Base-by-base conservation (phyloP, 2,888 invertebrate genomes). In the Lasioglossum zephyrum region DNA sequence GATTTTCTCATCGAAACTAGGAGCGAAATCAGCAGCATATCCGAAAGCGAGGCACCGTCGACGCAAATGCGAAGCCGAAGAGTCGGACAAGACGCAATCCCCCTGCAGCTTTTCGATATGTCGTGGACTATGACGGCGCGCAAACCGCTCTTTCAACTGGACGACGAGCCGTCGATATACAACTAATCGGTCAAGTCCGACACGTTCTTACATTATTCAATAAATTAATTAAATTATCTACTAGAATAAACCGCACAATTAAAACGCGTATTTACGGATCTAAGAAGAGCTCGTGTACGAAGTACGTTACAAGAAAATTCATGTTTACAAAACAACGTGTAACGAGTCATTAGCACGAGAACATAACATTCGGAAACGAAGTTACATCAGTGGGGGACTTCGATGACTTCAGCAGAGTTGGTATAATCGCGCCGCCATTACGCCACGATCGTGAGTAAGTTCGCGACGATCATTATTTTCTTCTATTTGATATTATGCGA, bases 131-230 rank as follows among this genome's bases (percentile, higher is more conserved):
- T 77, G 31, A 44, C 84, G 22, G 69, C 89, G n/a, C 83, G 86
- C 18, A 91, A 88, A 53, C 84, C 89, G 41, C 75, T 91, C 63
- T 84, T 60, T 41, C 81, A 66, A 8, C 75, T 39, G 13, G 86
- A 91, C 4, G 88, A 91, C 26, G 88, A 87, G 31, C 80, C 91
- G 13, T 81, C 84, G 22, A 91, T 91, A 82, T 91, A 88, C 66
- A 22, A 53, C 11, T 91, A 41, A 79, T 26, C 5, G 18, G 66
- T 60, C 26, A 16, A 69, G 26, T 31, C 22, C 16, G 47, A 41
- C 36, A 53, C 1, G 18, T 11, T 44, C 44, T 13, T 44, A 44
- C 2, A 18, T 49, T 18, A 18, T n/a, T 9, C 3, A 57, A 57
- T 57, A 9, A 57, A 57, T 57, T 13, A 11, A 44, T 3, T 44